Conservation (phyloP, 2,797 vertebrate species). For the Acanthornis magna region DNA sequence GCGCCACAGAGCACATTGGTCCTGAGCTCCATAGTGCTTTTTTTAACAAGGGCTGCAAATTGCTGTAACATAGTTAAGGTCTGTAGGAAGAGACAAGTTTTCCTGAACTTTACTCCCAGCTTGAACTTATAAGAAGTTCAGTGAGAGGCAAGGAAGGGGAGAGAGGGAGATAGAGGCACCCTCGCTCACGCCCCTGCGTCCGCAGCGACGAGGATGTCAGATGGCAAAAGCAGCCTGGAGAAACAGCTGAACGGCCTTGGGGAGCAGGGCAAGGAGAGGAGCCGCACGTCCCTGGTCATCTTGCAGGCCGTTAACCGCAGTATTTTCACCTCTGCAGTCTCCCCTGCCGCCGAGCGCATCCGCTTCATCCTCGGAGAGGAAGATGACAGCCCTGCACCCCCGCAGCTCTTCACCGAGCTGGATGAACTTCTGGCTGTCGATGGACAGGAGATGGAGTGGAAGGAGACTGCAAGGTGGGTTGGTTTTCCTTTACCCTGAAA, state of each 20-base stretch:
- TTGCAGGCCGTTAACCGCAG: conserved; percentile 83
- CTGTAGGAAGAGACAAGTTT: conserved; percentile 40
- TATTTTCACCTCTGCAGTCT: conserved; percentile 94
- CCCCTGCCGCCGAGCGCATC: conserved; percentile 93
- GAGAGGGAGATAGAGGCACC: conserved; percentile 58
- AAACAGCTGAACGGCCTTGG: conserved; percentile 73
- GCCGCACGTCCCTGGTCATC: conserved; percentile 65
- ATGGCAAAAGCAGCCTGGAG: conserved; percentile 61
- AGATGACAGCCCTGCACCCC: conserved; percentile 90
- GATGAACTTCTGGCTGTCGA: conserved; percentile 94
- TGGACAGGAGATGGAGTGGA: conserved; percentile 98
- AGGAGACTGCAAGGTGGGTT: conserved; percentile 95
- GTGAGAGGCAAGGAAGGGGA: conserved; percentile 43
- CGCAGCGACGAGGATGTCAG: conserved; percentile 69
- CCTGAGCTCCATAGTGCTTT: background rate
- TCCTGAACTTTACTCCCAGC: conserved; percentile 58
- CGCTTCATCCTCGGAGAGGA: conserved; percentile 97
- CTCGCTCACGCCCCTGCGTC: background rate
- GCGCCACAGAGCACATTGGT: conserved; percentile 1
- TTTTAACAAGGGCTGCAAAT: conserved; percentile 42
- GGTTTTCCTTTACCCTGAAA: background rate
- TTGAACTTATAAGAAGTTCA: conserved; percentile 42
- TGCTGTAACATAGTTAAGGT: conserved; percentile 14
- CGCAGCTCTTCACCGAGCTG: conserved; percentile 97
- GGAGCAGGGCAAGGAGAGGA: conserved; percentile 70